Conservation (phyloP, 1,140 invertebrate species). For the Pentalonia nigronervosa region DNA sequence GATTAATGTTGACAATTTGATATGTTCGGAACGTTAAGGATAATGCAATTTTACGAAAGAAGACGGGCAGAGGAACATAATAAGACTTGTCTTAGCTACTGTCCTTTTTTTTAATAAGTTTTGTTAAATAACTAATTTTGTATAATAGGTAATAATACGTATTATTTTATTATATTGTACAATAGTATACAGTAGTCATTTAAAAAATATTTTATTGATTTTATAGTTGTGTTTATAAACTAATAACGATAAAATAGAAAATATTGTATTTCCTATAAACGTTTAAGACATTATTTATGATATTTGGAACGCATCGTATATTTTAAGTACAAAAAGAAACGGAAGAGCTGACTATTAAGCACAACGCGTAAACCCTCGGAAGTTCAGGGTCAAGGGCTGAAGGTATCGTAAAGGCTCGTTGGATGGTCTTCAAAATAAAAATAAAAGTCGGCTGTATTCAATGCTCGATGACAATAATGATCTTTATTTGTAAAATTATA, state of each 20-base stretch:
- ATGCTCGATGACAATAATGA: neutral
- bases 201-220: neutral
- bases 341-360: neutral
- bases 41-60: neutral
- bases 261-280: neutral
- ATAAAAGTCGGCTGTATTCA: neutral
- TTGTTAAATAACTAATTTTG: neutral
- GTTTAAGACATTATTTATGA: neutral
- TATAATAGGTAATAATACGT: too few species aligned
- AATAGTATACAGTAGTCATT: neutral
- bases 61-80: neutral
- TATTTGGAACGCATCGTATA: neutral
- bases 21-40: neutral
- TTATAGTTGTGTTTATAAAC: neutral
- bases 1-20: conserved; percentile 53
- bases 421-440: neutral
- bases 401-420: neutral
- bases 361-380: neutral
- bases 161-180: too few species aligned
- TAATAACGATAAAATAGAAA: neutral
- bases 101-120: neutral
- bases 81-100: neutral
- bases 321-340: neutral
- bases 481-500: neutral
- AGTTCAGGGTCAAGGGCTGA: conserved; percentile 42